These are phyloP conservation scores for Oscheius sp. DNA, from an alignment of 2,888 invertebrate genomes.

Conservation along the genomic window DNA sequence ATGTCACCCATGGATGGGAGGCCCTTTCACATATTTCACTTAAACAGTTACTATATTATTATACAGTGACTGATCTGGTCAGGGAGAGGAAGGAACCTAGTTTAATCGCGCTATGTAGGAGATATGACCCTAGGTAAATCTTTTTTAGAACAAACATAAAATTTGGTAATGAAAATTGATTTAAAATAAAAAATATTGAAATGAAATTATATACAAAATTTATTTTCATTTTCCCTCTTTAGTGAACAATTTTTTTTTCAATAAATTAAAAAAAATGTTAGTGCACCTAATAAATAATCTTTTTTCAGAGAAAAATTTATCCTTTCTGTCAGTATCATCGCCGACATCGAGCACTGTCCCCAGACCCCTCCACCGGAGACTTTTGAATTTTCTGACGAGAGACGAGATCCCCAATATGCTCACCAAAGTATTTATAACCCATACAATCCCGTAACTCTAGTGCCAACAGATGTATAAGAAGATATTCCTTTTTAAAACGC, in stretches of 20 bases:
- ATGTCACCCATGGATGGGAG: constrained; percentile 77
- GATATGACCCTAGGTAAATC: constrained; percentile 79
- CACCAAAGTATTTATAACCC: constrained; percentile 15
- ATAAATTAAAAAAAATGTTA: not conserved
- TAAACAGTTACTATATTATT: constrained; percentile 65
- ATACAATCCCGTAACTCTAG: constrained; percentile 30
- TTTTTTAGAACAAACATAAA: no score
- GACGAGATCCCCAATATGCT: not conserved
- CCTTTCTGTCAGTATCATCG: constrained; percentile 74
- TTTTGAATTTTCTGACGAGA: constrained; percentile 1
- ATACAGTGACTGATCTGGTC: constrained; percentile 61
- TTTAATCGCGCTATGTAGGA: constrained; percentile 79
- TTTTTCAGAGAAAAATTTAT: constrained; percentile 82
- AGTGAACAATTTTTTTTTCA: constrained; percentile 8
- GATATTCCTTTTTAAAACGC: no score
- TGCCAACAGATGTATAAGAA: constrained; percentile 32
- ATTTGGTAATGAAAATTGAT: no score
- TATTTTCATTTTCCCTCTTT: constrained; percentile 15
- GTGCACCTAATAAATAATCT: not conserved
- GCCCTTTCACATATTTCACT: constrained; percentile 78
- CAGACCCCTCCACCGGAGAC: constrained; percentile 67
- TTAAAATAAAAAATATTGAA: not conserved
- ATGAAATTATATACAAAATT: not conserved
- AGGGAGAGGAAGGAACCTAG: constrained; percentile 66
- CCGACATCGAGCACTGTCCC: constrained; percentile 70